phyloP scores from a whole-genome alignment of 2,113 vertebrate genomes.

The Pomatorhinus ruficollis region DNA sequence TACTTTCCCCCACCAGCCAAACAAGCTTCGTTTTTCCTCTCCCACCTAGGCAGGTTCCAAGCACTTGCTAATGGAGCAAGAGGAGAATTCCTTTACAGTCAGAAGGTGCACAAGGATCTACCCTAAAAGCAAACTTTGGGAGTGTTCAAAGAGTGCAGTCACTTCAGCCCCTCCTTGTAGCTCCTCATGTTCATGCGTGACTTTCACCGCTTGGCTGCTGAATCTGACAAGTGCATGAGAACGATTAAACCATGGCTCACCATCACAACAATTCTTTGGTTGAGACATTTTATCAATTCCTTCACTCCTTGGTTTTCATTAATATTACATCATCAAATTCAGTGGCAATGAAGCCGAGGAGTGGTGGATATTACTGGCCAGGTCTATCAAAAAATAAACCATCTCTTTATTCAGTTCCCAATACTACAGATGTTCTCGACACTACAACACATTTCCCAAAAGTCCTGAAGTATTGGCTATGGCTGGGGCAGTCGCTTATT shows the following conservation, averaged over 20 bases:
- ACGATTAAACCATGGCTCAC: fast-evolving
- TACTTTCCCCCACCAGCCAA: background rate
- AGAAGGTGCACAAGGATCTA: background rate
- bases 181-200: background rate
- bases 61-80: background rate
- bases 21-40: background rate
- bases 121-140: background rate
- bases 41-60: background rate
- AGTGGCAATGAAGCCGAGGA: background rate
- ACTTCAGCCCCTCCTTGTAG: background rate
- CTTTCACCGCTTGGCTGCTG: fast-evolving
- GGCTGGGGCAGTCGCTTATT: background rate
- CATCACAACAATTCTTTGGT: background rate
- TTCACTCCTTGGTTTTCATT: background rate
- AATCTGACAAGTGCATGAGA: background rate
- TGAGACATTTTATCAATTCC: background rate
- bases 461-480: background rate
- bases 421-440: background rate
- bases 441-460: background rate
- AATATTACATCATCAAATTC: background rate
- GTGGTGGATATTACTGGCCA: background rate
- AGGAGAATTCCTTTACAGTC: background rate
- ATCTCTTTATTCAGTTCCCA: background rate
- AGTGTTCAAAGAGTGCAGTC: fast-evolving
- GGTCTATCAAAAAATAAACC: background rate